Percentiles rank a stretch among this genome's conserved stretches.
Conservation (phyloP, 2,113 vertebrate genomes). For the Macrotis lagotis region DNA sequence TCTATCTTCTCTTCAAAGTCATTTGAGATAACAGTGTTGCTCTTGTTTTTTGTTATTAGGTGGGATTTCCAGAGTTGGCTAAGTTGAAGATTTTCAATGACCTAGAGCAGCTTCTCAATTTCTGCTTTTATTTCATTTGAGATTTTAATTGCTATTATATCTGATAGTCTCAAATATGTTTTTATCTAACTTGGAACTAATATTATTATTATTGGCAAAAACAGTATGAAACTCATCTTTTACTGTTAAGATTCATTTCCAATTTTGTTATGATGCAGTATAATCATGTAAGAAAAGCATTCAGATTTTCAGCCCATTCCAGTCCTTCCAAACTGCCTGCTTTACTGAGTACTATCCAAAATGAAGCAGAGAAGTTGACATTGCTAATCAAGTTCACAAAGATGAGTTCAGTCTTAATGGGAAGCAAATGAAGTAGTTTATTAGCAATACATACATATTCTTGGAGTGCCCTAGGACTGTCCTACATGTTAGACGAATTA, state of each 20-base stretch:
- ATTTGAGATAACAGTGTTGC: background rate
- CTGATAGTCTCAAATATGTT: background rate
- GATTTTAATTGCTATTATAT: background rate
- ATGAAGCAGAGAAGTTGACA: too few relatives aligned
- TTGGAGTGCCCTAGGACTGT: too few relatives aligned
- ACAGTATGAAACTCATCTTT: background rate
- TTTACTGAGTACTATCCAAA: too few relatives aligned
- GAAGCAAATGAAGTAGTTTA: too few relatives aligned
- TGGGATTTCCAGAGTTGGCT: background rate
- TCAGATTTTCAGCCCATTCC: too few relatives aligned
- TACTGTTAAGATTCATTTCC: background rate
- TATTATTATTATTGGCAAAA: too few relatives aligned
- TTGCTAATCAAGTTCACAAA: too few relatives aligned
- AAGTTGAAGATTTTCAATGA: background rate
- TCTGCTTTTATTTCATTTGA: background rate
- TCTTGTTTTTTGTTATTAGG: background rate
- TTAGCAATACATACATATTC: too few relatives aligned
- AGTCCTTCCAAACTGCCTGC: too few relatives aligned
- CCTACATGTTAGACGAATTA: too few relatives aligned
- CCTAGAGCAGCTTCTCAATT: background rate
- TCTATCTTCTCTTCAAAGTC: background rate
- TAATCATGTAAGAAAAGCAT: too few relatives aligned
- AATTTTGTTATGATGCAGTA: background rate
- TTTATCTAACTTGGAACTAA: background rate
- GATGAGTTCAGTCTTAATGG: too few relatives aligned